phyloP scores from a whole-genome alignment of 2,888 invertebrate genomes.

The Acrobasis repandana region DNA sequence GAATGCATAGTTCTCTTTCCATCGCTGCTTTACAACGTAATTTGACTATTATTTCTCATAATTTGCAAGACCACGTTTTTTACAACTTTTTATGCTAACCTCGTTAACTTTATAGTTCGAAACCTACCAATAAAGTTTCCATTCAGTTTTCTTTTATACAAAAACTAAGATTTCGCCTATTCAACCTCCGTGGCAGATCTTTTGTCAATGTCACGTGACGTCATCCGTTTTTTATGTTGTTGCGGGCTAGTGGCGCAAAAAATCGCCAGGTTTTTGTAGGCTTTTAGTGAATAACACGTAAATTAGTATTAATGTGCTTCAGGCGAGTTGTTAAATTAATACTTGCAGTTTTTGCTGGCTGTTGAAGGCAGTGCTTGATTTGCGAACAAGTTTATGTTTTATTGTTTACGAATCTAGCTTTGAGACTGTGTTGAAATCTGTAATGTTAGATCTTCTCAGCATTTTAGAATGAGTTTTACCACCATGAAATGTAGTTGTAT shows the following conservation, averaged over 20 bases:
- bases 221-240: slow-evolving; percentile 23
- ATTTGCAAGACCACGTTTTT: slow-evolving; percentile 4
- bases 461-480: too few species aligned
- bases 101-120: slow-evolving; percentile 17
- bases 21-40: neutral
- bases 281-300: slow-evolving; percentile 19
- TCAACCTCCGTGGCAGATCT: slow-evolving; percentile 24
- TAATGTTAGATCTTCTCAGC: too few species aligned
- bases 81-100: slow-evolving; percentile 9
- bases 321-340: neutral
- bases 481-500: too few species aligned
- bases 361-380: neutral
- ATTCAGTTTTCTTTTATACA: slow-evolving; percentile 3
- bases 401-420: neutral
- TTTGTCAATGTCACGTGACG: slow-evolving; percentile 34
- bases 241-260: slow-evolving; percentile 20
- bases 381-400: neutral
- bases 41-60: neutral
- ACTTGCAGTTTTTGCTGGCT: neutral
- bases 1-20: neutral
- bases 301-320: slow-evolving; percentile 19
- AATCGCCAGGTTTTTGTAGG: slow-evolving; percentile 10
- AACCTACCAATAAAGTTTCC: slow-evolving; percentile 10
- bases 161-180: slow-evolving; percentile 21
- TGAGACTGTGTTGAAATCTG: too few species aligned